Evolutionary conservation across 2,797 vertebrate species (phyloP).

Genomic region (Notamacropus eugenii): DNA sequence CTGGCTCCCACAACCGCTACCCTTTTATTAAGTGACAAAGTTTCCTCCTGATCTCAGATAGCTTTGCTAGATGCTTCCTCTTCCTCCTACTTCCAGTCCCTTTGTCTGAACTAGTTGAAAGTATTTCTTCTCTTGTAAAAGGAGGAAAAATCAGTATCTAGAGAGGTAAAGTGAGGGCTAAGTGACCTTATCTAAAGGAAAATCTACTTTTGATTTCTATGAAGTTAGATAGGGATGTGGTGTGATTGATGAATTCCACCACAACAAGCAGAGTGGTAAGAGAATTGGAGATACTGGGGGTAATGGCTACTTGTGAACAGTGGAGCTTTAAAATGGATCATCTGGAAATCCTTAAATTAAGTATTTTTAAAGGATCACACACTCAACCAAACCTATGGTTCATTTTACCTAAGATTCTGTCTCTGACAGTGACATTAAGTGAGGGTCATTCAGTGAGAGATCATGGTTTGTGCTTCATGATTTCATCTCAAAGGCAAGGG

Average conservation of each 20-base stretch:
- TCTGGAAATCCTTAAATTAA: background rate
- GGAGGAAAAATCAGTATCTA: conserved; percentile 21
- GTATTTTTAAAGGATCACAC: background rate
- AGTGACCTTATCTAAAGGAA: background rate
- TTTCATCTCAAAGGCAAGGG: background rate
- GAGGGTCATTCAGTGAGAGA: background rate
- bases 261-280: background rate
- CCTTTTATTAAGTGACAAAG: conserved; percentile 1
- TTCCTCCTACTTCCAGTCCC: conserved; percentile 16
- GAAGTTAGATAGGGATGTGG: background rate
- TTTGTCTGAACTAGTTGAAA: conserved; percentile 1
- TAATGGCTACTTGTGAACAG: background rate
- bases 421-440: background rate
- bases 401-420: background rate
- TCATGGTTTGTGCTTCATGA: background rate
- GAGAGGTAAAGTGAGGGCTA: background rate
- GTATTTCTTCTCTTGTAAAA: background rate
- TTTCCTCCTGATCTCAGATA: background rate
- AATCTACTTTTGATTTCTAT: background rate
- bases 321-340: background rate
- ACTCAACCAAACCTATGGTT: background rate
- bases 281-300: background rate
- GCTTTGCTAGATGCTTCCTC: background rate
- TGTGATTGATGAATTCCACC: background rate
- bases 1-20: background rate